Evolutionary conservation across 2,113 vertebrate genomes (phyloP), one percentile per base, ranked within the genome.

Genomic region (Arenaria interpres): DNA sequence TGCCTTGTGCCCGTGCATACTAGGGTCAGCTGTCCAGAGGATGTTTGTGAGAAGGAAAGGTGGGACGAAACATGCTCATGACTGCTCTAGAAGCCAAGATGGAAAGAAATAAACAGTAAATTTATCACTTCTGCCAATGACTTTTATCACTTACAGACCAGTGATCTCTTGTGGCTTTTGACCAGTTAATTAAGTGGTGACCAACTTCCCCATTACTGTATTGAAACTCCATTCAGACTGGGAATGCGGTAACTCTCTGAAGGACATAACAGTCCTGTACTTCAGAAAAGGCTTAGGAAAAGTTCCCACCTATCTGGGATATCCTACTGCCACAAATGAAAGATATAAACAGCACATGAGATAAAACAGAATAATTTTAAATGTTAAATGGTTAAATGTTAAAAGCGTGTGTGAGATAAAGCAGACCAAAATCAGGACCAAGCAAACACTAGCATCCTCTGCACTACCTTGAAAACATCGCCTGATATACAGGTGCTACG

Each of bases 281-380:
- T 89, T 94, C 69, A 79, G 94, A 75, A 71, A 95, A 76, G 67
- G 80, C 88, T 93, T 92, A 79, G 91, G 85, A 87, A 93, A 92
- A 77, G 41, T 89, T 97, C 81, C 95, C 77, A 90, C 90, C 90
- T 91, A 94, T 91, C 95, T 89, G 84, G 90, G 77, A 96, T 90
- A 97, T 91, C 95, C 93, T 91, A 94, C 82, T 78, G 86, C 62
- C 89, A 97, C 91, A 79, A 97, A 97, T 89, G 50, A 81, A 92
- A 86, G 67, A 90, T 73, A 48, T 45, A 94, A 94, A 97, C 75
- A 92, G 71, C 90, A 92, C 68, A 50, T 95, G 91, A 94, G 97
- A 93, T 69, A 94, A 93, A 89, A 93, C 87, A 79, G 84, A 96
- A 95, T 15, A 33, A 85, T 96, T 94, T 85, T 84, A 46, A 46